Conservation (phyloP, 2,888 invertebrate species). For the Machimus atricapillus region DNA sequence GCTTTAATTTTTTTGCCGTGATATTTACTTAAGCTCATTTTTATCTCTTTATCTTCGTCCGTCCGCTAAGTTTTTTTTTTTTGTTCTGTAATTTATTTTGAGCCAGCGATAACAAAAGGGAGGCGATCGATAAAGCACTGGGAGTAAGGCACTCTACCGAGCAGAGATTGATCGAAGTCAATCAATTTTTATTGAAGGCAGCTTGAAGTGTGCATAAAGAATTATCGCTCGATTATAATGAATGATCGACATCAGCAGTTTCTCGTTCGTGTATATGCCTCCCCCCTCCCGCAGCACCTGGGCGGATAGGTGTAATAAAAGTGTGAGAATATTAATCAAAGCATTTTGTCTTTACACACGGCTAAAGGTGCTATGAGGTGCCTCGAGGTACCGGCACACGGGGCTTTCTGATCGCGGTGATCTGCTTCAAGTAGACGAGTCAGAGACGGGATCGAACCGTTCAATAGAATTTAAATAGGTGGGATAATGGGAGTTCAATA, state of each 20-base stretch:
- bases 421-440: slow-evolving; percentile 1
- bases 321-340: slow-evolving; percentile 32
- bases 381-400: neutral
- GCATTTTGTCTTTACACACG: slow-evolving; percentile 12
- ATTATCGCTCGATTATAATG: slow-evolving; percentile 36
- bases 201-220: slow-evolving; percentile 28
- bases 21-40: slow-evolving; percentile 17
- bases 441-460: neutral
- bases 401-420: neutral
- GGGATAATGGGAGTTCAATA: slow-evolving; percentile 9
- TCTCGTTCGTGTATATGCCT: neutral
- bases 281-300: neutral
- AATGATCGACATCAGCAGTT: slow-evolving; percentile 29
- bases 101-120: neutral
- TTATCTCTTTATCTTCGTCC: neutral
- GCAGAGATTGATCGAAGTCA: slow-evolving; percentile 30
- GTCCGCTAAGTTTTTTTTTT: neutral
- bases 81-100: slow-evolving; percentile 1
- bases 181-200: slow-evolving; percentile 14
- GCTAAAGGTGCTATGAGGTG: neutral
- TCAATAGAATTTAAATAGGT: slow-evolving; percentile 21
- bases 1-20: neutral
- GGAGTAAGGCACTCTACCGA: neutral
- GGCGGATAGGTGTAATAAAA: slow-evolving; percentile 18
- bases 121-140: slow-evolving; percentile 15